Conservation (phyloP, 1,140 invertebrate genomes). For the Procambarus clarkii region DNA sequence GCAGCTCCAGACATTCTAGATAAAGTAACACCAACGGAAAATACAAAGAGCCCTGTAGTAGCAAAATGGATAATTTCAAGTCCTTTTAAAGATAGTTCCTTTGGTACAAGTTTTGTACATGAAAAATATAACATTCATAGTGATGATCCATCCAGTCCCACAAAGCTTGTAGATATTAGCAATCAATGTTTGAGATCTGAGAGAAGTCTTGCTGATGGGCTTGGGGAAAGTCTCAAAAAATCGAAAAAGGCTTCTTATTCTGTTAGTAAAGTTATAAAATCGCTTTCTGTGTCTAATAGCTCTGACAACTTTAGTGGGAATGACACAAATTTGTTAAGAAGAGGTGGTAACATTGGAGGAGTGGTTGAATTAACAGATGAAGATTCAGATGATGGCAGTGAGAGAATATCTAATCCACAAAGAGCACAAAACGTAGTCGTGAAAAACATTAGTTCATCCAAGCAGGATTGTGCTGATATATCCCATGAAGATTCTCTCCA, state of each 20-base stretch:
- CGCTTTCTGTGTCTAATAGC: not conserved
- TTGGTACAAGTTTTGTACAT: constrained; percentile 64
- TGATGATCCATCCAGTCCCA: constrained; percentile 25
- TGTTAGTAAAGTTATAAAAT: constrained; percentile 1
- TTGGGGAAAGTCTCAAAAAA: constrained; percentile 1
- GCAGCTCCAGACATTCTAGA: not conserved
- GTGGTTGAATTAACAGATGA: constrained; percentile 27
- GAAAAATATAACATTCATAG: constrained; percentile 14
- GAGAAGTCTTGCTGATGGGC: not conserved
- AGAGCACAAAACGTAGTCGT: not conserved
- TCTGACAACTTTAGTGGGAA: not conserved
- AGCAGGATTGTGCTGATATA: not conserved
- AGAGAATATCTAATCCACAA: not conserved
- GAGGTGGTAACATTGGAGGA: not conserved
- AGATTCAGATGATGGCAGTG: constrained; percentile 12
- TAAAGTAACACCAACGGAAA: constrained; percentile 10
- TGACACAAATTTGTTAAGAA: not conserved
- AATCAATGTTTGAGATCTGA: not conserved
- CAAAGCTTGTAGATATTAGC: constrained; percentile 16
- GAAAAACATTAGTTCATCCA: not conserved
- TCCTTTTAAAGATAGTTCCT: constrained; percentile 70
- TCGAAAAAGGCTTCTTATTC: constrained; percentile 7
- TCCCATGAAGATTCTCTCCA: constrained; percentile 33
- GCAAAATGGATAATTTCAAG: constrained; percentile 63
- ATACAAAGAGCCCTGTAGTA: constrained; percentile 23